Conservation (phyloP, 2,113 vertebrate species). For the Podarcis muralis region DNA sequence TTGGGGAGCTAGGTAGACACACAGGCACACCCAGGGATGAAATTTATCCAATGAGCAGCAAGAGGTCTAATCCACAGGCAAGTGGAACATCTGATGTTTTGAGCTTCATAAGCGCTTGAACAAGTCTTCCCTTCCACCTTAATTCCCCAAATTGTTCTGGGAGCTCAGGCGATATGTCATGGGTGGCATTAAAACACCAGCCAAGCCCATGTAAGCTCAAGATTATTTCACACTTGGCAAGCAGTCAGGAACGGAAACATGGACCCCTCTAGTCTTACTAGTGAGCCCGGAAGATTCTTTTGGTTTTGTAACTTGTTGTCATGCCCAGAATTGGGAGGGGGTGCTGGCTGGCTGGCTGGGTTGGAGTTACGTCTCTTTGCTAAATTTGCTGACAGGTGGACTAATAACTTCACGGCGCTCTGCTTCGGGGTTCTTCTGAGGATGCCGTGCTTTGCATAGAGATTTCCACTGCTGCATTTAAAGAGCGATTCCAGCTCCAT, state of each 20-base stretch:
- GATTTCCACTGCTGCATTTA: not conserved
- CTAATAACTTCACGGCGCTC: not conserved
- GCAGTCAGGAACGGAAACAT: not conserved
- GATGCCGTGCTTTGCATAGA: too few species aligned
- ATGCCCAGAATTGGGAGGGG: not conserved
- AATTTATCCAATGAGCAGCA: not conserved
- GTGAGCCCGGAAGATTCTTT: not conserved
- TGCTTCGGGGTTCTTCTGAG: not conserved
- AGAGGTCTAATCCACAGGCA: not conserved
- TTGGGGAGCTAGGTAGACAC: not conserved
- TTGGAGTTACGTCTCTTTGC: too few species aligned
- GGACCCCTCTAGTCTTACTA: not conserved
- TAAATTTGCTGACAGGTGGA: not conserved
- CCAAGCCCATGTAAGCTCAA: not conserved
- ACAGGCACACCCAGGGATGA: not conserved
- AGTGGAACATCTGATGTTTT: not conserved
- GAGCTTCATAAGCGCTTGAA: not conserved
- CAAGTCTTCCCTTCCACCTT: not conserved
- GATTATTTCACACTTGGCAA: slow-evolving; percentile 11
- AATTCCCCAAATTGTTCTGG: not conserved
- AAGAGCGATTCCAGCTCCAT: not conserved
- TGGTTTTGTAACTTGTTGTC: not conserved
- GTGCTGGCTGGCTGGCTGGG: not conserved
- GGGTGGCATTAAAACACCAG: not conserved
- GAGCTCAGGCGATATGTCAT: not conserved